Evolutionary conservation across 2,797 vertebrate genomes (phyloP).

Genomic region (Galago senegalensis): DNA sequence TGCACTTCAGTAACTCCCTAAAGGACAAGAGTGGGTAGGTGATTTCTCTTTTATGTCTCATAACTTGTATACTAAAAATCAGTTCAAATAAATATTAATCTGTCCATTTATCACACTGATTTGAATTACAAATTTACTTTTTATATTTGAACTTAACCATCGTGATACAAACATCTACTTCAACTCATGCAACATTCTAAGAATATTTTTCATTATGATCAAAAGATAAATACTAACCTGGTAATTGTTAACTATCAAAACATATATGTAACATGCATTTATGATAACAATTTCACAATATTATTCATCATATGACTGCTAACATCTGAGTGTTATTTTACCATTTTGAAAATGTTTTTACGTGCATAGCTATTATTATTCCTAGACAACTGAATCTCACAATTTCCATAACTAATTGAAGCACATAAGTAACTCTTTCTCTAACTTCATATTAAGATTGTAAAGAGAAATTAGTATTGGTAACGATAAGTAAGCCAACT

Average conservation of each 20-base stretch:
- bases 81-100: constrained; percentile 56
- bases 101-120: not conserved
- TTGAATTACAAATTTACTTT: constrained; percentile 29
- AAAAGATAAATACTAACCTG: not conserved
- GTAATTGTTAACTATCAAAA: not conserved
- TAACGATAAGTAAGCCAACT: not conserved
- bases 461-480: not conserved
- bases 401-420: not conserved
- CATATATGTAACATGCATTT: not conserved
- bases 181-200: not conserved
- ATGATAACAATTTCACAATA: not conserved
- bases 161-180: not conserved
- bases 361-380: not conserved
- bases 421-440: not conserved
- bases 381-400: not conserved
- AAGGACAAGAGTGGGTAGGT: not conserved
- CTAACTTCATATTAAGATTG: not conserved
- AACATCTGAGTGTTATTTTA: not conserved
- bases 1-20: constrained; percentile 27
- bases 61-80: not conserved
- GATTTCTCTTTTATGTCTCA: constrained; percentile 2
- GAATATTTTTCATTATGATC: not conserved
- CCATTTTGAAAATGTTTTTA: not conserved
- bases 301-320: not conserved
- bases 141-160: not conserved